Base-by-base conservation (phyloP, 2,888 invertebrate genomes). In the Corythucha ciliata region DNA sequence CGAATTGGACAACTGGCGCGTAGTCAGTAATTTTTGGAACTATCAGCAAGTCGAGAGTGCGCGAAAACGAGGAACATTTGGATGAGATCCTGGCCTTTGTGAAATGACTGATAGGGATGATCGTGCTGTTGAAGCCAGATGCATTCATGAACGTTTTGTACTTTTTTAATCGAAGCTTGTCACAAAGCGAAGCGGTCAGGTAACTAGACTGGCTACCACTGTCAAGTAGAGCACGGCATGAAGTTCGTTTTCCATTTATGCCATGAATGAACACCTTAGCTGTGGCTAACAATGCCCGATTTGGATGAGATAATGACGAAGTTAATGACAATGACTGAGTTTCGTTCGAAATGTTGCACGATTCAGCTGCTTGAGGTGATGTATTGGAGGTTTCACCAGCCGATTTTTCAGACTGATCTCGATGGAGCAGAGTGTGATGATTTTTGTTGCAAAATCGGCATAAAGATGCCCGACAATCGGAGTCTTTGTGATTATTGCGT, bases 221-320 rank as follows among this genome's bases (percentile, higher is more conserved):
- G 37, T 59, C 60, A 20, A 61, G 49, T 3, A 61, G 34, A 4
- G 56, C 58, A 33, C 60, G 55, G 48, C 58, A 58, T 8, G 32
- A 46, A 8, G 24, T 37, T 24, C 33, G 26, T 18, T n/a, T n/a
- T n/a, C 57, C 56, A 18, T 49, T 14, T 8, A 20, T 12, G 36
- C 56, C 50, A 14, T 39, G 10, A 7, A 58, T 20, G 2, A 55
- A 22, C 2, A 59, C 48, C 10, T 21, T 45, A 7, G 57, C 61
- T 21, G 61, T 61, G 7, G 57, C 40, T 10, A 59, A 45, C 18
- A 58, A 34, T 6, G 53, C 56, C n/a, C n/a, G n/a, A 10, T 14
- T 14, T n/a, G n/a, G n/a, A n/a, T n/a, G n/a, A n/a, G n/a, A n/a
- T n/a, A n/a, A n/a, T n/a, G n/a, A n/a, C n/a, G n/a, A n/a, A n/a